Evolutionary conservation across 2,888 invertebrate species (phyloP), one percentile per base, ranked within the genome.

Genomic region (Cetonia aurata): DNA sequence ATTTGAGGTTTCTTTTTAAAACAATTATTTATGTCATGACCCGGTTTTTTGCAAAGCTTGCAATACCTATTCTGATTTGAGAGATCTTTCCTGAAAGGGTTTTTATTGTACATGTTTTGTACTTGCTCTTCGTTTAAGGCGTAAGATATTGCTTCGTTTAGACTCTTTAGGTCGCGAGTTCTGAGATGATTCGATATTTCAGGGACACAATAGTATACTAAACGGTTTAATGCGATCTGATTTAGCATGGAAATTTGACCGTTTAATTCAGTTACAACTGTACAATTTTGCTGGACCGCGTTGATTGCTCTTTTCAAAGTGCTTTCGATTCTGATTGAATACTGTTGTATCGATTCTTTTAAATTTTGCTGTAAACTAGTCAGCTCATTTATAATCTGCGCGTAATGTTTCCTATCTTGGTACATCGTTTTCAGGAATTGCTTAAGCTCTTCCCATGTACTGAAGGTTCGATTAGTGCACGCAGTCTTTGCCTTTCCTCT

Each of bases 391-490:
- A 67, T 67, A n/a, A 67, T 67, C 37, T 67, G 67, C 6, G 55
- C 42, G 10, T 67, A 53, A 67, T 67, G 55, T 17, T 67, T 53
- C n/a, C 52, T 67, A 42, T 67, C 55, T 33, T 57, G 67, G 13
- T 67, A 67, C 41, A 67, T 67, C 8, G 67, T 67, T 33, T 67
- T 67, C 1, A 67, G n/a, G n/a, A 67, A 67, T 13, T 56, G 25
- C 19, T 67, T 67, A 41, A 56, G 19, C 19, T 57, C 55, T 12
- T 56, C n/a, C n/a, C n/a, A n/a, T n/a, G n/a, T n/a, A n/a, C n/a
- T n/a, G n/a, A n/a, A n/a, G n/a, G n/a, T n/a, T n/a, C n/a, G n/a
- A n/a, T n/a, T n/a, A n/a, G n/a, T n/a, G n/a, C n/a, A n/a, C n/a
- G n/a, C n/a, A n/a, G n/a, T n/a, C n/a, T n/a, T n/a, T n/a, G n/a